Base-by-base conservation (phyloP, 2,113 vertebrate genomes). In the Stomatorhinus ivindoensis region DNA sequence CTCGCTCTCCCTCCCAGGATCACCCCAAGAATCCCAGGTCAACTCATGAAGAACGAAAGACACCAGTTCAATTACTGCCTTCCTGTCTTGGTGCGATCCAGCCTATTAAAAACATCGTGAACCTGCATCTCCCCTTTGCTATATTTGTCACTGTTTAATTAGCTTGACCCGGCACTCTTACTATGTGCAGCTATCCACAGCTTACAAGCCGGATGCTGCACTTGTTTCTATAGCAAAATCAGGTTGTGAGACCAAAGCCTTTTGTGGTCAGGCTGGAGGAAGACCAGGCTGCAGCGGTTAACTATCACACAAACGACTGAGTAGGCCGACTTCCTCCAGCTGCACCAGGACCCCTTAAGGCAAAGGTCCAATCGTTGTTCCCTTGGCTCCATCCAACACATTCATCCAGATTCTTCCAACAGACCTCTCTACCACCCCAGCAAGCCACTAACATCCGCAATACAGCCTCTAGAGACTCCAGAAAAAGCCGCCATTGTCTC, bases 261-360 rank as follows among this genome's bases (percentile, higher is more conserved):
- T 84, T 11, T 89, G 44, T 39, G 42, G 88, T 44, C 21, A n/a
- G 17, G 9, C 39, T 55, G 50, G 50, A 55, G 31, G 31, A 39
- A 51, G n/a, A 51, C 76, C 88, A 84, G 47, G 31, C 80, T 84
- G 50, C 48, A 89, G 69, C 11, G n/a, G 48, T 84, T 84, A 39
- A 76, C 48, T 84, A 24, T 35, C 80, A 58, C 9, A 55, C 88
- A 89, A 53, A 58, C n/a, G 50, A 89, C 51, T 27, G 73, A 42
- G 11, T 31, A 39, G 50, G 21, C 46, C 1, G 46, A 88, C n/a
- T 76, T 47, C 61, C 87, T 88, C 42, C 55, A 46, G 65, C 65
- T 73, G 46, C 19, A 73, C 44, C 69, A 31, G 47, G 44, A 51
- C 73, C 73, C 69, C 46, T 53, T 10, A 48, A 47, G 88, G 47